Conservation (phyloP, 2,797 vertebrate genomes). For the Ceryle rudis region DNA sequence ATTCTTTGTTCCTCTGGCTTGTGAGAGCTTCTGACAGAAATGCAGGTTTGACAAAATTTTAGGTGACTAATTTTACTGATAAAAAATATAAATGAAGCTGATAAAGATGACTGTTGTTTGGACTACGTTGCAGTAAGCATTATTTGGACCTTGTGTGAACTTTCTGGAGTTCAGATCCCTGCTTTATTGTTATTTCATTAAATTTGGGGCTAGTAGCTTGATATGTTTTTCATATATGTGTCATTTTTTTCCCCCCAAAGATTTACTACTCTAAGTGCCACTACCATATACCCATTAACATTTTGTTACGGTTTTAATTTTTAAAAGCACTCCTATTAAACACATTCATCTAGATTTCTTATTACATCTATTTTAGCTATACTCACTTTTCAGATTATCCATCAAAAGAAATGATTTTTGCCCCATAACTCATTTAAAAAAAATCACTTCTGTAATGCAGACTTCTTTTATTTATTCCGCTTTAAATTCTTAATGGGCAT, state of each 20-base stretch:
- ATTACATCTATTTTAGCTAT: neutral
- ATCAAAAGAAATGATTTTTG: neutral
- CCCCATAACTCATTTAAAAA: neutral
- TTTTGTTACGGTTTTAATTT: neutral
- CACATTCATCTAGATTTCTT: neutral
- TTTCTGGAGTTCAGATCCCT: neutral
- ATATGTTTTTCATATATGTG: neutral
- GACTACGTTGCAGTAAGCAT: neutral
- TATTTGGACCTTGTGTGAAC: fast-evolving
- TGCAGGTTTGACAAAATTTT: neutral
- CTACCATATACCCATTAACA: neutral
- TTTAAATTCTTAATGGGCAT: neutral
- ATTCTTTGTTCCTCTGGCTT: neutral
- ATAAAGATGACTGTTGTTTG: neutral
- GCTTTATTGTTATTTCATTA: neutral
- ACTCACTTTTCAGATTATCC: neutral
- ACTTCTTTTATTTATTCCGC: neutral
- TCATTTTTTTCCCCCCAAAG: neutral
- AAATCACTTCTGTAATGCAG: neutral
- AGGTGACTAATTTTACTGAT: neutral
- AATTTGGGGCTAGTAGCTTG: neutral
- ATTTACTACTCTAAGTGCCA: neutral
- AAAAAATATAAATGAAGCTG: neutral
- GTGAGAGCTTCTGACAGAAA: neutral
- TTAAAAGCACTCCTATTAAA: constrained; percentile 16